Percentiles rank a stretch among this genome's conserved stretches.
Evolutionary conservation across 2,797 vertebrate genomes (phyloP).

Genomic region (Menidia menidia): DNA sequence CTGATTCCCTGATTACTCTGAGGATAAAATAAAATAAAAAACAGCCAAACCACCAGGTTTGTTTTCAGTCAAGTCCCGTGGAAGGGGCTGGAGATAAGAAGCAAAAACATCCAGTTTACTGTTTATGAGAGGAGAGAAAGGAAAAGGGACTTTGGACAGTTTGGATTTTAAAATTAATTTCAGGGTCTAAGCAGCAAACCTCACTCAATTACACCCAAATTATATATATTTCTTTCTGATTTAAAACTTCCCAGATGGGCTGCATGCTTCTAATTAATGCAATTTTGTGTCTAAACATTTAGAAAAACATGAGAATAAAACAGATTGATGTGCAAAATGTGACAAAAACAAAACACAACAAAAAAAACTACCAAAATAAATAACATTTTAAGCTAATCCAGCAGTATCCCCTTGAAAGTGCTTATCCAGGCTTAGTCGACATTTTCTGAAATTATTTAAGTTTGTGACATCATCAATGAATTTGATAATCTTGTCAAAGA

Average conservation of each 20-base stretch:
- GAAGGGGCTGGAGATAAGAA: not conserved
- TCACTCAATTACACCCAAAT: slow-evolving; percentile 18
- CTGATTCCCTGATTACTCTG: not conserved
- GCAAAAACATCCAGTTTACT: not conserved
- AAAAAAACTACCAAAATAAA: slow-evolving; percentile 54
- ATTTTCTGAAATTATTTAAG: slow-evolving; percentile 83
- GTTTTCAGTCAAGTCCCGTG: not conserved
- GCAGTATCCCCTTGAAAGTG: slow-evolving; percentile 75
- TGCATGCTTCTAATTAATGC: slow-evolving; percentile 31
- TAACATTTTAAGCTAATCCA: slow-evolving; percentile 70
- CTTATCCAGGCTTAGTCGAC: slow-evolving; percentile 78
- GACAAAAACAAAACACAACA: slow-evolving; percentile 36
- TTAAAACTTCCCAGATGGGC: slow-evolving; percentile 16
- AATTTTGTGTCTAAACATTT: slow-evolving; percentile 38
- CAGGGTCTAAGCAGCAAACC: slow-evolving; percentile 20
- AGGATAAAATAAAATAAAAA: not conserved
- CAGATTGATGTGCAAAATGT: slow-evolving; percentile 47
- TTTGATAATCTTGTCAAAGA: slow-evolving; percentile 86
- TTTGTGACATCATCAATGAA: slow-evolving; percentile 84
- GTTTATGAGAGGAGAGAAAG: not conserved
- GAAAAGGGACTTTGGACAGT: slow-evolving; percentile 24
- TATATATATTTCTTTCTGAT: slow-evolving; percentile 4
- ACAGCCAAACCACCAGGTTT: not conserved
- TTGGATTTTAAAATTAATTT: not conserved
- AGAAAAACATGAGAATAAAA: slow-evolving; percentile 27